Conservation (phyloP, 1,140 invertebrate genomes). For the Cydia fagiglandana region DNA sequence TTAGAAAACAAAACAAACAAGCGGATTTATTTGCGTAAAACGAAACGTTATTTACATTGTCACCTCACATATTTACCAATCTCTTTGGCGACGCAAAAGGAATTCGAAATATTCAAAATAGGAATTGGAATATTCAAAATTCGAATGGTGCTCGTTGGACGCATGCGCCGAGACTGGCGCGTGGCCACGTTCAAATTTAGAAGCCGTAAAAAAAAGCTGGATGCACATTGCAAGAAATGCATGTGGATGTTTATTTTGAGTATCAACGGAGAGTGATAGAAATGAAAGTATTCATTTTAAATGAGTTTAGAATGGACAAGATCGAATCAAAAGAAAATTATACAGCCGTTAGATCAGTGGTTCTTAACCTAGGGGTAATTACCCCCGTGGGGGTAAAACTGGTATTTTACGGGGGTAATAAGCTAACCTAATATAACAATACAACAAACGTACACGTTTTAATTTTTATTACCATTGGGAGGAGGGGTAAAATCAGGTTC, state of each 20-base stretch:
- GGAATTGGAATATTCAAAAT: slow-evolving; percentile 36
- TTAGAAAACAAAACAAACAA: slow-evolving; percentile 34
- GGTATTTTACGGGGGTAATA: no score
- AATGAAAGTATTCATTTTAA: neutral
- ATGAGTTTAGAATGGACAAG: neutral
- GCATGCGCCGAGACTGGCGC: slow-evolving; percentile 66
- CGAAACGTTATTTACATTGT: slow-evolving; percentile 32
- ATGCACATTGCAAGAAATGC: slow-evolving; percentile 72
- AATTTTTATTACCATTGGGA: no score
- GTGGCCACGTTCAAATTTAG: slow-evolving; percentile 71
- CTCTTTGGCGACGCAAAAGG: slow-evolving; percentile 27
- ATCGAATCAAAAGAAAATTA: no score
- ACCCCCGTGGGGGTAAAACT: no score
- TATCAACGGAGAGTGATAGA: slow-evolving; percentile 41
- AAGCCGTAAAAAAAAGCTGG: slow-evolving; percentile 62
- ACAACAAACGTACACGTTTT: no score
- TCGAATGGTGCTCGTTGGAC: slow-evolving; percentile 50
- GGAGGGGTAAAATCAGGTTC: no score
- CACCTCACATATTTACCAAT: slow-evolving; percentile 45
- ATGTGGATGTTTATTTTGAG: slow-evolving; percentile 61
- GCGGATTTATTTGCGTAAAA: slow-evolving; percentile 15
- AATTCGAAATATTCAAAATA: slow-evolving; percentile 36
- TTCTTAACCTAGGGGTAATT: no score
- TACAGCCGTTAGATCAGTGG: no score
- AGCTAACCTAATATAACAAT: no score